Conservation (phyloP, 2,888 invertebrate genomes). For the Acronicta leporina region DNA sequence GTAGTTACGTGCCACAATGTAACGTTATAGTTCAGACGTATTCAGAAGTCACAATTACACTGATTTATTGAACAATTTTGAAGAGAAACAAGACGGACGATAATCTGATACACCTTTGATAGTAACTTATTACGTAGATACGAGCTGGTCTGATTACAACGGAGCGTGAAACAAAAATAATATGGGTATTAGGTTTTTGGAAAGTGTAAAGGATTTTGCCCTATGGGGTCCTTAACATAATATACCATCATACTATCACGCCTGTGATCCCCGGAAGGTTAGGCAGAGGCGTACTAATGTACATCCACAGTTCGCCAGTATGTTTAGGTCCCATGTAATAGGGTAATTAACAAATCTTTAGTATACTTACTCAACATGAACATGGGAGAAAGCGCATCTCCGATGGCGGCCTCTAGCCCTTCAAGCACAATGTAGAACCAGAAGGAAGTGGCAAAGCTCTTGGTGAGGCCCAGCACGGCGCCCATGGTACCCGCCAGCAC, state of each 20-base stretch:
- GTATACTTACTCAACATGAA: constrained; percentile 81
- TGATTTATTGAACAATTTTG: constrained; percentile 25
- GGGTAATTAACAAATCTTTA: too few species aligned
- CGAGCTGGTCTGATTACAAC: background rate
- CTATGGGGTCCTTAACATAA: too few species aligned
- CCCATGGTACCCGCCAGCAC: constrained; percentile 82
- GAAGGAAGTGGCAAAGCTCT: constrained; percentile 77
- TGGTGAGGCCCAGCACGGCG: constrained; percentile 77
- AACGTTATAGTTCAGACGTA: constrained; percentile 24
- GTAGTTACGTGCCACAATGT: constrained; percentile 17
- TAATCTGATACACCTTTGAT: constrained; percentile 7
- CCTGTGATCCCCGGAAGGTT: too few species aligned
- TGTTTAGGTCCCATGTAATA: too few species aligned
- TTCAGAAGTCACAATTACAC: constrained; percentile 20
- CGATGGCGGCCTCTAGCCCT: constrained; percentile 79
- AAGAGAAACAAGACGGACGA: constrained; percentile 1
- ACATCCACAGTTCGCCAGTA: too few species aligned
- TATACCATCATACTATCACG: too few species aligned
- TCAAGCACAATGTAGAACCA: constrained; percentile 79
- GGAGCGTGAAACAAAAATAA: background rate
- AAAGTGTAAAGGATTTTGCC: too few species aligned
- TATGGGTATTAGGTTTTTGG: too few species aligned
- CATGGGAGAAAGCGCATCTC: constrained; percentile 83
- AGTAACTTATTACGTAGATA: background rate
- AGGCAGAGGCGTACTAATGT: too few species aligned